These are phyloP conservation scores for Luscinia luscinia DNA, from an alignment of 2,797 vertebrate species.

Conservation along the genomic window DNA sequence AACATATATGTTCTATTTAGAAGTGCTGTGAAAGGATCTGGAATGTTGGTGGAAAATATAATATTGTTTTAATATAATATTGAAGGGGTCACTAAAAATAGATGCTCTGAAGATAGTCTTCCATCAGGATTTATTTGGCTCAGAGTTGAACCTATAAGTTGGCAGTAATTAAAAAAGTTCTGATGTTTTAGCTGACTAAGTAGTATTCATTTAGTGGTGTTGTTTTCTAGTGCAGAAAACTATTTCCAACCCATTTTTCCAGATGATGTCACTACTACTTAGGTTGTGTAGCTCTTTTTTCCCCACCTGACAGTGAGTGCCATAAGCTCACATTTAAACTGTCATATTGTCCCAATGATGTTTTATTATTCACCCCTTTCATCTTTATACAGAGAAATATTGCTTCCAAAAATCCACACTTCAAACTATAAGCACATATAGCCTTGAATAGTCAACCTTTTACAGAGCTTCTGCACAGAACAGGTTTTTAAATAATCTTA, in stretches of 20 bases:
- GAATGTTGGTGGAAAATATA: neutral
- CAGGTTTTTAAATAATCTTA: neutral
- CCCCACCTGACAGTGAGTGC: neutral
- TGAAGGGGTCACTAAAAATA: neutral
- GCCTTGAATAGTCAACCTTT: neutral
- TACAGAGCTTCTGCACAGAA: neutral
- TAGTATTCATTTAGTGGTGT: neutral
- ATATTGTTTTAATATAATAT: neutral
- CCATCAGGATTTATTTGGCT: neutral
- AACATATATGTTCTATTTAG: neutral
- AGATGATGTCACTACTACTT: neutral
- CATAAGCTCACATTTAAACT: neutral
- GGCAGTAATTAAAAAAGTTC: neutral
- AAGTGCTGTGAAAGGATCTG: neutral
- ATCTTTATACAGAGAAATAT: neutral
- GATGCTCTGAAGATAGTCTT: neutral
- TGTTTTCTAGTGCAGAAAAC: neutral
- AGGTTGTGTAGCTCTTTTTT: neutral
- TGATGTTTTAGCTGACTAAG: neutral
- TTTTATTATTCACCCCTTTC: neutral
- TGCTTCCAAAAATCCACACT: neutral
- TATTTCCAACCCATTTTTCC: neutral
- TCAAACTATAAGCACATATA: neutral
- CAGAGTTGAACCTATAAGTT: neutral
- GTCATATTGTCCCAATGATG: neutral